Evolutionary conservation across 1,140 invertebrate genomes (phyloP), one percentile per base, ranked within the genome.

Genomic region (Zaprionus gabonicus): DNA sequence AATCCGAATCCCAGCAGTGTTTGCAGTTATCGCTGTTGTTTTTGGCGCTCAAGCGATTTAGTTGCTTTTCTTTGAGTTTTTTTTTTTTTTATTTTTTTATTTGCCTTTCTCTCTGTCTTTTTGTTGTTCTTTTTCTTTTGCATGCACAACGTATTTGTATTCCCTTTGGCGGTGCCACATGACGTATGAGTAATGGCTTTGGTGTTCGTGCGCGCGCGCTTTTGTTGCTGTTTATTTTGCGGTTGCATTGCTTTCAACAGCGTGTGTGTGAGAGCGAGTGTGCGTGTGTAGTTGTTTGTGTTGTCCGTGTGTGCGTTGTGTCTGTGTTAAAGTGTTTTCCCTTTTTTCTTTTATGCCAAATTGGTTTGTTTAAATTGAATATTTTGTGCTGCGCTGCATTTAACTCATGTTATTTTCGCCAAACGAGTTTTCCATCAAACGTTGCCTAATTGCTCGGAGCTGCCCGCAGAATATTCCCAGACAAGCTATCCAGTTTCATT

Each of bases 181-280:
- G 81, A 84, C 84, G 84, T 90, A 87, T 87, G 84, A 87, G 84
- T 87, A 88, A 87, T 87, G 81, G 84, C 78, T 90, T 88, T 90
- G 79, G 46, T 17, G 41, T 46, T 46, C 41, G 41, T 46, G 41
- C 41, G 73, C 70, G 51, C 62, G 62, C 31, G 62, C 71, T 38
- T 57, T 57, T 85, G 75, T 80, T 80, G 65, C 71, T 85, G 71
- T 85, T 81, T 85, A 79, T 88, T 74, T 73, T 88, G 85, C 66
- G 85, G 85, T 90, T 73, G 84, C 84, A 78, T 81, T 81, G 81
- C 58, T 85, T 72, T 63, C 64, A 53, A 67, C 69, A 72, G 15
- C n/a, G 53, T 46, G 27, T 60, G 56, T 60, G 56, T 34, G 38
- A 69, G 67, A 34, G 63, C 59, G 49, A 62, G 27, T 71, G 31